phyloP scores from a whole-genome alignment of 2,113 vertebrate genomes.

The Pandion haliaetus region DNA sequence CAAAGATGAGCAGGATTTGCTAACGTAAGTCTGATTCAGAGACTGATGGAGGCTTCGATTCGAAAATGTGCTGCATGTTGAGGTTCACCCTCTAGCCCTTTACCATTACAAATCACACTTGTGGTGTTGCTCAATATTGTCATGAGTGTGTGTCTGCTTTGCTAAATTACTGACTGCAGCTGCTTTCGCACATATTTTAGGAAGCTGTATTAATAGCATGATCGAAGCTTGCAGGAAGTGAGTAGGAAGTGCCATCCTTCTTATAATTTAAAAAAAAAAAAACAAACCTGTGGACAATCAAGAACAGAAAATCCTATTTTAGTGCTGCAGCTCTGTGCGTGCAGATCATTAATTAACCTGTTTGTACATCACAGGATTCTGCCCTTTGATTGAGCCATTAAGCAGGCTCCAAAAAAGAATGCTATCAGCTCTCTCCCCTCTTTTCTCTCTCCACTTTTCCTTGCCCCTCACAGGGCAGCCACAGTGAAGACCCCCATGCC shows the following conservation, averaged over 20 bases:
- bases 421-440: neutral
- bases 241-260: neutral
- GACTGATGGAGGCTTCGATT: neutral
- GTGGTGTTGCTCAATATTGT: neutral
- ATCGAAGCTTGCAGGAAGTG: neutral
- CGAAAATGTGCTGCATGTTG: neutral
- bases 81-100: neutral
- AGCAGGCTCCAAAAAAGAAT: neutral
- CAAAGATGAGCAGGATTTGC: neutral
- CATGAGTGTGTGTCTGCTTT: accelerated
- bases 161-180: neutral
- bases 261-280: neutral
- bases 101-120: neutral
- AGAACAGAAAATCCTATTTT: slow-evolving; percentile 18
- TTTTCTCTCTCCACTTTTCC: neutral
- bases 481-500: neutral
- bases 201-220: neutral
- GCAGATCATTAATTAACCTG: neutral
- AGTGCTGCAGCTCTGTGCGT: neutral
- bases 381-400: neutral
- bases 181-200: neutral
- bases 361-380: neutral
- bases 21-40: neutral
- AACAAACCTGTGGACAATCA: neutral
- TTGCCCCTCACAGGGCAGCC: neutral